Evolutionary conservation across 1,140 invertebrate species (phyloP).

Genomic region (Zeugodacus cucurbitae): DNA sequence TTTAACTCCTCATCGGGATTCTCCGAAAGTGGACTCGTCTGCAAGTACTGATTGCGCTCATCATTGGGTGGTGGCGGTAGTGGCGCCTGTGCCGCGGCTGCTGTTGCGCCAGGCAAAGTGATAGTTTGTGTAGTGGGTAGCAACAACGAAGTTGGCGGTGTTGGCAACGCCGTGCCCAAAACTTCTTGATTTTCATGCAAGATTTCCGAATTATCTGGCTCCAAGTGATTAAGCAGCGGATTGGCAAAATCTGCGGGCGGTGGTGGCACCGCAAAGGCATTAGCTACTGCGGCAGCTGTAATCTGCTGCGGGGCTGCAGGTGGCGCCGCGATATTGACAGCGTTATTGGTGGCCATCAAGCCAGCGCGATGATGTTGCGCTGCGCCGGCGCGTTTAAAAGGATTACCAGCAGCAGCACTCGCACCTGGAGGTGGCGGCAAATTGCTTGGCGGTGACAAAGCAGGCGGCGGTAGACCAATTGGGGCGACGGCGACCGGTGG

Average conservation of each 20-base stretch:
- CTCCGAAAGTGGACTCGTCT: constrained; percentile 76
- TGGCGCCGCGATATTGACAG: constrained; percentile 44
- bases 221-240: constrained; percentile 58
- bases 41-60: constrained; percentile 78
- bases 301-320: constrained; percentile 40
- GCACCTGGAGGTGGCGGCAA: constrained; percentile 27
- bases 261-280: constrained; percentile 44
- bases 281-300: constrained; percentile 24
- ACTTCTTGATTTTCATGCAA: constrained; percentile 66
- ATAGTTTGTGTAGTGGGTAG: constrained; percentile 5
- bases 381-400: constrained; percentile 63
- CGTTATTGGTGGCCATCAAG: constrained; percentile 52
- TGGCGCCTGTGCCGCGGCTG: background rate
- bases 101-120: constrained; percentile 1
- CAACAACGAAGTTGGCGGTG: background rate
- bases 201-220: constrained; percentile 74
- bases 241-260: constrained; percentile 48
- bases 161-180: constrained; percentile 19
- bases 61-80: constrained; percentile 68
- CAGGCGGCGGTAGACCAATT: constrained; percentile 34
- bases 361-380: constrained; percentile 63
- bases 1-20: constrained; percentile 63
- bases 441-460: constrained; percentile 39
- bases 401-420: constrained; percentile 51
- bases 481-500: constrained; percentile 36